phyloP scores from a whole-genome alignment of 2,113 vertebrate species.

The Helogale parvula region DNA sequence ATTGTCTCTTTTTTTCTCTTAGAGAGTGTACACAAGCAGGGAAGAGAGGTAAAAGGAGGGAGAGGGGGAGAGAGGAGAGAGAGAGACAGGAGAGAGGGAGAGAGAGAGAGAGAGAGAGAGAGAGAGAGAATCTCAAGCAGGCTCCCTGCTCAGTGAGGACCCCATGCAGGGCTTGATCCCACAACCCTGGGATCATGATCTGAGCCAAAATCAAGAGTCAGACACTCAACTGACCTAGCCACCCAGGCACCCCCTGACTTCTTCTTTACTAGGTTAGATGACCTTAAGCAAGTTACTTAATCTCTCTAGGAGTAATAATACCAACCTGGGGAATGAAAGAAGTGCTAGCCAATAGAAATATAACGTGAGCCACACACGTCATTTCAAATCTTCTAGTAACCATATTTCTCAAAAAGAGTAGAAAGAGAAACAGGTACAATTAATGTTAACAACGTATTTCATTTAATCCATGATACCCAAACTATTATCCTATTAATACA shows the following conservation, averaged over 20 bases:
- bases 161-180: too few relatives aligned
- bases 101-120: too few relatives aligned
- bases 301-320: not conserved
- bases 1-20: too few relatives aligned
- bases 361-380: not conserved
- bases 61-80: too few relatives aligned
- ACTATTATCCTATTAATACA: not conserved
- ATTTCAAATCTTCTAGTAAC: not conserved
- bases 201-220: too few relatives aligned
- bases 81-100: too few relatives aligned
- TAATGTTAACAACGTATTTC: slow-evolving; percentile 30
- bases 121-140: too few relatives aligned
- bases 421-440: not conserved
- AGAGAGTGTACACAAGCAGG: too few relatives aligned
- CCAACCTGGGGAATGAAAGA: not conserved
- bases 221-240: too few relatives aligned
- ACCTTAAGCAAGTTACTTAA: not conserved
- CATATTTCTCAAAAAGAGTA: not conserved
- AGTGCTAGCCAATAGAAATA: not conserved
- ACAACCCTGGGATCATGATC: too few relatives aligned
- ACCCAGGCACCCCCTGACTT: not conserved
- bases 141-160: too few relatives aligned
- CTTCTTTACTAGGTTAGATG: not conserved
- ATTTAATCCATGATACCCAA: not conserved
- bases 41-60: too few relatives aligned